phyloP scores from a whole-genome alignment of 2,113 vertebrate genomes.

The Forbesichthys papilliferus region DNA sequence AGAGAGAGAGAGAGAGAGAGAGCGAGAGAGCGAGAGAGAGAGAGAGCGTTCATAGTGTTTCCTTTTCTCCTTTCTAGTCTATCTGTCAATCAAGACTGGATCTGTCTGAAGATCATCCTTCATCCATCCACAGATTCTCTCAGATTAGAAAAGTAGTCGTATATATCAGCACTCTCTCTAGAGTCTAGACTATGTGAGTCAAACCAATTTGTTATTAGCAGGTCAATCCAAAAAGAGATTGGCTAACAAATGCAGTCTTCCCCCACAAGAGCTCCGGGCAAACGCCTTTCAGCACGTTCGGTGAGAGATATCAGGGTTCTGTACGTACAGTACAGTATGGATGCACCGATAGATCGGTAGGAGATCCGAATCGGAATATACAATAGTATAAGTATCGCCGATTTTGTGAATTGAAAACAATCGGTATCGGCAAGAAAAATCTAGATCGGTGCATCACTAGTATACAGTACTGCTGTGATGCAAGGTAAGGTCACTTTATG shows the following conservation, averaged over 20 bases:
- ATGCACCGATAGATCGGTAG: too few relatives aligned
- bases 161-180: too few relatives aligned
- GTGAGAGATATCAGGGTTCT: constrained; percentile 47
- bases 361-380: too few relatives aligned
- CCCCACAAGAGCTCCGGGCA: constrained; percentile 25
- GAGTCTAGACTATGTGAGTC: constrained; percentile 4
- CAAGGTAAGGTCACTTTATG: constrained; percentile 30
- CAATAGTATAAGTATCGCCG: too few relatives aligned
- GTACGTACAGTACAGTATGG: constrained; percentile 16
- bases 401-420: too few relatives aligned
- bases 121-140: neutral
- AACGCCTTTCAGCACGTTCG: constrained; percentile 19
- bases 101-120: constrained; percentile 5
- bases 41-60: too few relatives aligned
- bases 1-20: neutral
- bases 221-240: constrained; percentile 58
- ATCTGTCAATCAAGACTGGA: neutral
- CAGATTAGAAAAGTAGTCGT: too few relatives aligned
- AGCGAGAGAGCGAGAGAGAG: constrained; percentile 1
- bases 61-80: constrained; percentile 1
- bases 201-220: constrained; percentile 46
- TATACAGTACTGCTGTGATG: constrained; percentile 36
- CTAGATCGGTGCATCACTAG: too few relatives aligned
- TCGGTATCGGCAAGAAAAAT: too few relatives aligned
- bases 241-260: constrained; percentile 24